phyloP scores from a whole-genome alignment of 2,888 invertebrate species.

The Drosophila picticornis region DNA sequence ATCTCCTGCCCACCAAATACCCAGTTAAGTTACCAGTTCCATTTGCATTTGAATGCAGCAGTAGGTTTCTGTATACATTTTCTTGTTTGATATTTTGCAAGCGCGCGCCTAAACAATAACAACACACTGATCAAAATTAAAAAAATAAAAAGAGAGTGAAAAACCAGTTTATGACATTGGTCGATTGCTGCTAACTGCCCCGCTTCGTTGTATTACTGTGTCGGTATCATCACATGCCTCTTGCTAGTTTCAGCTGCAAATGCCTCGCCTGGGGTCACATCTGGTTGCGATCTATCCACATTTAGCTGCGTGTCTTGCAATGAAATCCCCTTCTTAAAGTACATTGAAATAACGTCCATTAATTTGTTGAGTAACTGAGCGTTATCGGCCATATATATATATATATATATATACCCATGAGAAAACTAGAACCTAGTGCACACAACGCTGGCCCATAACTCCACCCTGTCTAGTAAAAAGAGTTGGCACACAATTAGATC shows the following conservation, averaged over 20 bases:
- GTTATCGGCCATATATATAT: neutral
- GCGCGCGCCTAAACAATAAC: constrained; percentile 42
- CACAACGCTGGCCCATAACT: neutral
- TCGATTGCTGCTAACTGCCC: constrained; percentile 11
- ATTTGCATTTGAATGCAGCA: constrained; percentile 33
- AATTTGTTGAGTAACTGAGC: neutral
- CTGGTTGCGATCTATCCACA: neutral
- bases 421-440: neutral
- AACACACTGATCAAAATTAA: constrained; percentile 38
- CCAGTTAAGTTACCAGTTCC: constrained; percentile 32
- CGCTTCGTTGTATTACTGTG: constrained; percentile 1
- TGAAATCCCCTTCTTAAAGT: neutral
- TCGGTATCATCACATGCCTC: constrained; percentile 9
- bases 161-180: constrained; percentile 58
- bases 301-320: neutral
- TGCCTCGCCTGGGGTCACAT: neutral
- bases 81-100: constrained; percentile 50
- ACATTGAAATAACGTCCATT: neutral
- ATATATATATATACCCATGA: neutral
- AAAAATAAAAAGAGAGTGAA: constrained; percentile 4
- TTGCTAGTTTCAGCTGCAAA: constrained; percentile 8
- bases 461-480: neutral
- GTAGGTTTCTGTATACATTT: constrained; percentile 9
- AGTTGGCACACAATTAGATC: too few relatives aligned
- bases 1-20: neutral